A percentile compares a stretch with the other conserved stretches of the same genome.
Conservation (phyloP, 2,797 vertebrate species). For the Acanthurus tractus region DNA sequence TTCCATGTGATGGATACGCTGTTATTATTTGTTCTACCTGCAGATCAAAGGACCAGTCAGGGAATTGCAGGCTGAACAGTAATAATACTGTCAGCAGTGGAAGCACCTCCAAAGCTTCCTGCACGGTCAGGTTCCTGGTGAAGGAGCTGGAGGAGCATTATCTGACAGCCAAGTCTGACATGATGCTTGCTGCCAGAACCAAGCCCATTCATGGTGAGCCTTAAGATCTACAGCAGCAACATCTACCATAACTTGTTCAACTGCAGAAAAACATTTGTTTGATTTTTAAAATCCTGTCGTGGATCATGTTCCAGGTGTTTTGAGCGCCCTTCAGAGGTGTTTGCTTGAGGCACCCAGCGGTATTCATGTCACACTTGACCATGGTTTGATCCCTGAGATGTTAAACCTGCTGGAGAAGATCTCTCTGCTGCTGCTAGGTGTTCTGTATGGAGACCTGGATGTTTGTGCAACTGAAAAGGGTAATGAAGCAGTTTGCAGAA, state of each 20-base stretch:
- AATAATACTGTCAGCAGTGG: conserved; percentile 10
- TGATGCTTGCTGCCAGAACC: conserved; percentile 87
- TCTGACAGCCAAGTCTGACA: conserved; percentile 80
- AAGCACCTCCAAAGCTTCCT: conserved; percentile 41
- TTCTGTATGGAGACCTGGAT: conserved; percentile 83
- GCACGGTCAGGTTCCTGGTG: conserved; percentile 82
- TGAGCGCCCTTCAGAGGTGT: conserved; percentile 88
- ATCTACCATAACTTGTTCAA: background rate
- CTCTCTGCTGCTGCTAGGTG: conserved; percentile 86
- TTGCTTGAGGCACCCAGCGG: conserved; percentile 84
- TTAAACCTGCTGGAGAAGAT: conserved; percentile 85
- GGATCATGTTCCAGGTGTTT: conserved; percentile 80
- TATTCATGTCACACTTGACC: conserved; percentile 55
- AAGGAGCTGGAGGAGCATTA: conserved; percentile 85
- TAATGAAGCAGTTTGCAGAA: conserved; percentile 38
- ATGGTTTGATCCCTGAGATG: conserved; percentile 75
- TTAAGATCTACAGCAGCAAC: background rate
- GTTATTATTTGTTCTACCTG: background rate
- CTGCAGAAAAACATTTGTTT: background rate
- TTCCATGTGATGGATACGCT: background rate
- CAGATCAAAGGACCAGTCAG: conserved; percentile 59
- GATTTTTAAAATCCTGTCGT: background rate
- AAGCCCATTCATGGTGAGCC: conserved; percentile 88
- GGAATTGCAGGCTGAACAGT: conserved; percentile 52
- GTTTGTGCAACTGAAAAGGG: conserved; percentile 69